Evolutionary conservation across 1,140 invertebrate genomes (phyloP).

Genomic region (Cydia amplana): DNA sequence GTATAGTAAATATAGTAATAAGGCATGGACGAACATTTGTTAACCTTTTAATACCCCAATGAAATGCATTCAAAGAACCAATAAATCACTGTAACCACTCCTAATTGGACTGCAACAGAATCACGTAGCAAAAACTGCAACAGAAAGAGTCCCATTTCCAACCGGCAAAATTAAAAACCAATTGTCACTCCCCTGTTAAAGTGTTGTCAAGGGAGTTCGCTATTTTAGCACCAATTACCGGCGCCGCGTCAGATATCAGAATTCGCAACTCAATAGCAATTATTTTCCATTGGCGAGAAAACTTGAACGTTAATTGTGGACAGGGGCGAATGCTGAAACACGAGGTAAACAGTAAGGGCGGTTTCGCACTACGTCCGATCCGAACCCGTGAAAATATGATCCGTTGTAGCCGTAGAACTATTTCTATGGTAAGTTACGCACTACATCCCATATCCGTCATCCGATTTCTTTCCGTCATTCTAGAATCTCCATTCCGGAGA

Average conservation of each 20-base stretch:
- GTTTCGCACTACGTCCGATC: too few species aligned
- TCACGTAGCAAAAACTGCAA: constrained; percentile 16
- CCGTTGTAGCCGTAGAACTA: too few species aligned
- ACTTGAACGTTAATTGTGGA: constrained; percentile 69
- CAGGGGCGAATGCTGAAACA: constrained; percentile 38
- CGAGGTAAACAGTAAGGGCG: too few species aligned
- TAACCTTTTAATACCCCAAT: background rate
- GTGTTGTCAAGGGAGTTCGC: constrained; percentile 64
- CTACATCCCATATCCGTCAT: too few species aligned
- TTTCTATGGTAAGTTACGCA: too few species aligned
- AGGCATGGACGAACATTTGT: background rate
- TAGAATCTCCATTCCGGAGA: too few species aligned
- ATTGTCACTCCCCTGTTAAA: constrained; percentile 44
- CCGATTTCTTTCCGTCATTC: too few species aligned
- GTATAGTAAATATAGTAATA: background rate
- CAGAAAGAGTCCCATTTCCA: constrained; percentile 10
- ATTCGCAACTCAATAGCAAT: constrained; percentile 71
- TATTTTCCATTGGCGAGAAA: constrained; percentile 70
- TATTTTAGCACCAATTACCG: constrained; percentile 71
- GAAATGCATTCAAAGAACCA: background rate
- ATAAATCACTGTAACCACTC: background rate
- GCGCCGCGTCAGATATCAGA: constrained; percentile 63
- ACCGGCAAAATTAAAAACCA: constrained; percentile 32
- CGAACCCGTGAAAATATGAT: too few species aligned
- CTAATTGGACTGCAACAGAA: constrained; percentile 26